Percentiles rank a stretch among this genome's conserved stretches.
phyloP scores from a whole-genome alignment of 2,888 invertebrate species.

The Hirtodrosophila duncani region DNA sequence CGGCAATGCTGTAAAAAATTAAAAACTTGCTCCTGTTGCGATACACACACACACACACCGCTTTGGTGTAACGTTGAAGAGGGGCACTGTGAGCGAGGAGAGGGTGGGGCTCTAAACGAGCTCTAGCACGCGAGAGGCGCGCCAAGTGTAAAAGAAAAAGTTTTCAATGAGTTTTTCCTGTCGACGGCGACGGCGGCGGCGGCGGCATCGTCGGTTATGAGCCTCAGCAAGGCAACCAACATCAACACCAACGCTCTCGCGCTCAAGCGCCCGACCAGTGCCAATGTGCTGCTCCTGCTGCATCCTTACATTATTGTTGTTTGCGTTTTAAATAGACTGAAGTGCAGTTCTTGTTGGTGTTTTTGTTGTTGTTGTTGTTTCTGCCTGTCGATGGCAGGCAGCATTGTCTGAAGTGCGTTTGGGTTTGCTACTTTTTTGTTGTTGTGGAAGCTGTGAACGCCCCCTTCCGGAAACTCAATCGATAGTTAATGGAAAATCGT shows the following conservation, averaged over 20 bases:
- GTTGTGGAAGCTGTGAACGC: constrained; percentile 43
- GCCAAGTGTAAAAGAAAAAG: constrained; percentile 69
- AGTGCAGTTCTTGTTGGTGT: constrained; percentile 55
- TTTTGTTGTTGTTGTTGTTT: constrained; percentile 22
- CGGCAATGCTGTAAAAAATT: constrained; percentile 59
- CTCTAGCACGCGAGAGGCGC: constrained; percentile 47
- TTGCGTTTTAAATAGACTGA: constrained; percentile 71
- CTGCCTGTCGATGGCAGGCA: constrained; percentile 52
- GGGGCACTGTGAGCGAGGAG: not conserved
- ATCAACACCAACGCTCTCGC: too few species aligned
- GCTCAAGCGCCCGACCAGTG: not conserved
- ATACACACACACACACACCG: constrained; percentile 42
- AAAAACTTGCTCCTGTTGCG: constrained; percentile 74
- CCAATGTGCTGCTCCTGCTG: not conserved
- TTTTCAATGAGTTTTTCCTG: constrained; percentile 76
- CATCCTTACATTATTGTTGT: constrained; percentile 59
- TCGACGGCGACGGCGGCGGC: constrained; percentile 33
- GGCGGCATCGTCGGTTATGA: constrained; percentile 58
- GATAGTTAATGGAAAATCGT: constrained; percentile 79
- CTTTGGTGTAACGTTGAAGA: constrained; percentile 22
- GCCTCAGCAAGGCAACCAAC: too few species aligned
- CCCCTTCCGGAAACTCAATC: constrained; percentile 74
- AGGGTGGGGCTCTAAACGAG: constrained; percentile 4
- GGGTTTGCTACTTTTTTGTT: constrained; percentile 61
- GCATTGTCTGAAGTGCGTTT: constrained; percentile 73